Percentiles rank a stretch among this genome's conserved stretches.
Evolutionary conservation across 2,113 vertebrate species (phyloP).

Genomic region (Erythrolamprus reginae): DNA sequence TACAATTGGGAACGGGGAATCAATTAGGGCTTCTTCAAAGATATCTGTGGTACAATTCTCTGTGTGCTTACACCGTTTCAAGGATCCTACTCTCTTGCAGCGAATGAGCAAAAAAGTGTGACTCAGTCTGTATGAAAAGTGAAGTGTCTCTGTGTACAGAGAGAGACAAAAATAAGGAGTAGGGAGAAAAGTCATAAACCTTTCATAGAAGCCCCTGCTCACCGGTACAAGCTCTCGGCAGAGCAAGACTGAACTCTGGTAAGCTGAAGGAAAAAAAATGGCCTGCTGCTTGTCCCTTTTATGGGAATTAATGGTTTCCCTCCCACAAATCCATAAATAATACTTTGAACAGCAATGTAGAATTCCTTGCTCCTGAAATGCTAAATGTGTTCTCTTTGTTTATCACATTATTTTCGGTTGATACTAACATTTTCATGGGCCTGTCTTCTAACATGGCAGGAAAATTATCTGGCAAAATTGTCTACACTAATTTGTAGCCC

Average conservation of each 20-base stretch:
- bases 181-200: no score
- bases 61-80: conserved; percentile 9
- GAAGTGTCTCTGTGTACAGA: not conserved
- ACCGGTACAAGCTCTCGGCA: not conserved
- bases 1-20: conserved; percentile 32
- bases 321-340: not conserved
- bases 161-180: no score
- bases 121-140: not conserved
- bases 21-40: conserved; percentile 29
- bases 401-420: not conserved
- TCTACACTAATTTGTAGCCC: no score
- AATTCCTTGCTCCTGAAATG: not conserved
- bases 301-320: not conserved
- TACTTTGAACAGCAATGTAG: not conserved
- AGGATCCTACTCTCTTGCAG: not conserved
- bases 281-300: not conserved
- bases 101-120: not conserved
- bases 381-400: not conserved
- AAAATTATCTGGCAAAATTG: not conserved
- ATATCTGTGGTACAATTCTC: conserved; percentile 31
- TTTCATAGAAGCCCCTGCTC: not conserved
- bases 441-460: not conserved
- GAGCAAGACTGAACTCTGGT: not conserved
- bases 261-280: not conserved
- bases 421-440: not conserved